phyloP scores from a whole-genome alignment of 2,888 invertebrate species.

The Agrochola litura region DNA sequence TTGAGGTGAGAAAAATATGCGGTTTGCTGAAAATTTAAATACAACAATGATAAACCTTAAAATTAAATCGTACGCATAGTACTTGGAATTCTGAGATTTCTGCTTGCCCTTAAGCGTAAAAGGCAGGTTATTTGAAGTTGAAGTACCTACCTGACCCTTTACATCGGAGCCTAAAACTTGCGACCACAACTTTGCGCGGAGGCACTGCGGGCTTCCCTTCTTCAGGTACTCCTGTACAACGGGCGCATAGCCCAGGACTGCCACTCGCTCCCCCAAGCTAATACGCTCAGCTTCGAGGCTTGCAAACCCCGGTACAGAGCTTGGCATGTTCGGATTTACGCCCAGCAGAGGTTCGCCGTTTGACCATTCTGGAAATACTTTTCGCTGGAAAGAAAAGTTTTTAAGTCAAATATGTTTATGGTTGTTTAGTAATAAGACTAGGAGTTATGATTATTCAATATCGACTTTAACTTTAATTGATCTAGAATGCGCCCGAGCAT shows the following conservation, averaged over 20 bases:
- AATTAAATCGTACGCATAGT: background rate
- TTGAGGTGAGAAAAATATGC: slow-evolving; percentile 95
- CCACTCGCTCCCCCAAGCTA: slow-evolving; percentile 94
- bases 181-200: slow-evolving; percentile 96
- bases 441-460: background rate
- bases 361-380: slow-evolving; percentile 93
- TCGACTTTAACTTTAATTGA: background rate
- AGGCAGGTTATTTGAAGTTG: background rate
- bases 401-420: too few relatives aligned
- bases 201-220: slow-evolving; percentile 94
- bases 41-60: background rate
- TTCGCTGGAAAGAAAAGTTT: slow-evolving; percentile 88
- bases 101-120: background rate
- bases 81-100: background rate
- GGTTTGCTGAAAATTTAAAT: slow-evolving; percentile 90
- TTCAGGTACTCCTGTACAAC: slow-evolving; percentile 97
- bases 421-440: background rate
- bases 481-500: background rate
- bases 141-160: slow-evolving; percentile 92
- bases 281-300: slow-evolving; percentile 93
- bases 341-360: slow-evolving; percentile 95
- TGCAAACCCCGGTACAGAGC: slow-evolving; percentile 88
- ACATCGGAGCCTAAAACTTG: slow-evolving; percentile 96
- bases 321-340: slow-evolving; percentile 91
- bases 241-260: slow-evolving; percentile 95